These are phyloP conservation scores for Pterocles burchelli DNA, from an alignment of 2,113 vertebrate species.

Conservation along the genomic window DNA sequence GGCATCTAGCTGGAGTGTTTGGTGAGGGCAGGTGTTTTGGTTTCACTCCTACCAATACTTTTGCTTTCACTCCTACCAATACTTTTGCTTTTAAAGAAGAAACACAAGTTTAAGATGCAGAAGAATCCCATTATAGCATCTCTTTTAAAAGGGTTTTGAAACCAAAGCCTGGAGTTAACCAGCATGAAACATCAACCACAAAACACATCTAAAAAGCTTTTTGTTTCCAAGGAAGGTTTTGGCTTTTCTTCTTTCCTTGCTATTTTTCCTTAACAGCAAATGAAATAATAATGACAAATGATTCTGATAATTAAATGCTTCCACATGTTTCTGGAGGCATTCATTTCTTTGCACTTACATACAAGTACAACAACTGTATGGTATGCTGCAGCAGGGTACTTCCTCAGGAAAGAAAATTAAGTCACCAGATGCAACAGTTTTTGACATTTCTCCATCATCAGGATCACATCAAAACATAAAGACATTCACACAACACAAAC, in stretches of 20 bases:
- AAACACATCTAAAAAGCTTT: constrained; percentile 37
- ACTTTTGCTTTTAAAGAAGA: neutral
- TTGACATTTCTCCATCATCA: neutral
- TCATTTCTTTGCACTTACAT: neutral
- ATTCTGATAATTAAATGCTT: constrained; percentile 47
- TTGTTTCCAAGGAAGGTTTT: neutral
- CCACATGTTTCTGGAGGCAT: neutral
- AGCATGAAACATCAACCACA: constrained; percentile 38
- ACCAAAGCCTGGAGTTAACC: constrained; percentile 31
- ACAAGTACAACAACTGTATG: neutral
- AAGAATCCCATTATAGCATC: neutral
- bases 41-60: neutral
- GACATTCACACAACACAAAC: neutral
- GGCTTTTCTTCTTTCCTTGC: neutral
- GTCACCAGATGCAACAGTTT: neutral
- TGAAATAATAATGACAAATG: constrained; percentile 40
- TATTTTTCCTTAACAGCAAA: constrained; percentile 36
- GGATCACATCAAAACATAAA: neutral
- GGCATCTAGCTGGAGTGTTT: neutral
- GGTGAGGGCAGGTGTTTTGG: neutral
- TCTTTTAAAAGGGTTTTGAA: constrained; percentile 35
- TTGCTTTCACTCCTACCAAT: neutral
- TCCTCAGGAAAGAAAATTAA: constrained; percentile 8
- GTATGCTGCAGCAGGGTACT: neutral
- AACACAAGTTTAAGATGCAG: neutral